Evolutionary conservation across 2,888 invertebrate genomes (phyloP).

Genomic region (Ceramica pisi): DNA sequence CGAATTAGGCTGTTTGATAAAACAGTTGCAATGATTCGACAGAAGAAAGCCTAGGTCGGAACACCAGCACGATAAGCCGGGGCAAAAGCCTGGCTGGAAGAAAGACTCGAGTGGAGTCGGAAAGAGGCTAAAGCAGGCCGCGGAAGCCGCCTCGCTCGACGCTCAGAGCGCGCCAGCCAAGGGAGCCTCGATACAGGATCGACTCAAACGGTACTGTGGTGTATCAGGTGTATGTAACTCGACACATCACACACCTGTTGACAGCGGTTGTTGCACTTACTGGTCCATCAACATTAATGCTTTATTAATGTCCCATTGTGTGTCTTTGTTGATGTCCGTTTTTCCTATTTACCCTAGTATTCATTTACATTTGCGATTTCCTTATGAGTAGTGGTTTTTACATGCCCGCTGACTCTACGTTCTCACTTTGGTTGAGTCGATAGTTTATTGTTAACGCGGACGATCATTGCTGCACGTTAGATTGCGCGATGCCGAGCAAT

Average conservation of each 20-base stretch:
- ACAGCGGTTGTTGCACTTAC: slow-evolving; percentile 61
- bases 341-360: slow-evolving; percentile 15
- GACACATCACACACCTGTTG: slow-evolving; percentile 54
- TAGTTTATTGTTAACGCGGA: slow-evolving; percentile 26
- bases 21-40: slow-evolving; percentile 76
- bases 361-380: slow-evolving; percentile 25
- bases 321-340: slow-evolving; percentile 13
- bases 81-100: slow-evolving; percentile 78
- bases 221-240: slow-evolving; percentile 50
- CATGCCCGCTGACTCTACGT: slow-evolving; percentile 18
- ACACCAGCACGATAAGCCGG: slow-evolving; percentile 74
- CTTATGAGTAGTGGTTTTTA: slow-evolving; percentile 3
- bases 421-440: slow-evolving; percentile 3
- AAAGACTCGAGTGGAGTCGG: slow-evolving; percentile 82
- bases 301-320: slow-evolving; percentile 52
- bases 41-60: slow-evolving; percentile 87
- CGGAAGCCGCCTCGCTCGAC: slow-evolving; percentile 82
- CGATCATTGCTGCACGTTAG: slow-evolving; percentile 30
- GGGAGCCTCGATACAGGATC: slow-evolving; percentile 80
- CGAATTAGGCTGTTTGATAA: slow-evolving; percentile 63
- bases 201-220: slow-evolving; percentile 85
- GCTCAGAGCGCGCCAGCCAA: slow-evolving; percentile 68
- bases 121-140: slow-evolving; percentile 81
- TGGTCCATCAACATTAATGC: slow-evolving; percentile 66
- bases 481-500: slow-evolving; percentile 53